Base-by-base conservation (phyloP, 2,888 invertebrate genomes). In the Alviniconcha strummeri region DNA sequence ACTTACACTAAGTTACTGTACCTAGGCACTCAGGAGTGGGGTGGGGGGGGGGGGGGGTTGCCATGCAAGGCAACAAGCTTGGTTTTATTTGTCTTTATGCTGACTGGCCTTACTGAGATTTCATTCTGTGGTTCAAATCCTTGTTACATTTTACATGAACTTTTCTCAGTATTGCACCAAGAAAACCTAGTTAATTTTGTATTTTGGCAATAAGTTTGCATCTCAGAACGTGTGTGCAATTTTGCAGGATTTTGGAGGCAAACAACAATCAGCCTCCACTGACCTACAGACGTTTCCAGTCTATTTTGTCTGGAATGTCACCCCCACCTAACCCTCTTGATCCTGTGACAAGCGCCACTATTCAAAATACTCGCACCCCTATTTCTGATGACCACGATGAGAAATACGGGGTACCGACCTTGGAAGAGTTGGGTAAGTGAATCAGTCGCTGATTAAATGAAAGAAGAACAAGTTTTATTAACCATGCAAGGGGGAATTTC, bases 281-380 rank as follows among this genome's bases (percentile, higher is more conserved):
- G 83, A 98, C 97, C 0, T 97, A 97, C 93, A 96, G 97, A 91
- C 96, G 97, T 93, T 98, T 97, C 94, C 96, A 97, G 94, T 96
- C 96, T 52, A 94, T 97, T 85, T 95, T 97, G 19, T 96, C 96
- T 8, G 95, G 95, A 84, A 96, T 97, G 96, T 96, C 96, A 7
- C 95, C 96, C 36, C 97, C 97, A 15, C 95, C 96, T 67, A 93
- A 94, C 76, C 96, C 97, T 0, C 96, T 95, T 88, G 92, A 95
- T 0, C 90, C 95, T 0, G 95, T 96, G 56, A 95, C 95, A 0
- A 87, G 94, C 3, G 94, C 95, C 54, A 94, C 94, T 80, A 94
- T 97, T 1, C 95, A 95, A 19, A 95, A 95, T 2, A 96, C 96
- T 36, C 94, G 94, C 85, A 97, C 97, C 0, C 97, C 97, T 0